Conservation (phyloP, 2,113 vertebrate species). For the Athene cunicularia region DNA sequence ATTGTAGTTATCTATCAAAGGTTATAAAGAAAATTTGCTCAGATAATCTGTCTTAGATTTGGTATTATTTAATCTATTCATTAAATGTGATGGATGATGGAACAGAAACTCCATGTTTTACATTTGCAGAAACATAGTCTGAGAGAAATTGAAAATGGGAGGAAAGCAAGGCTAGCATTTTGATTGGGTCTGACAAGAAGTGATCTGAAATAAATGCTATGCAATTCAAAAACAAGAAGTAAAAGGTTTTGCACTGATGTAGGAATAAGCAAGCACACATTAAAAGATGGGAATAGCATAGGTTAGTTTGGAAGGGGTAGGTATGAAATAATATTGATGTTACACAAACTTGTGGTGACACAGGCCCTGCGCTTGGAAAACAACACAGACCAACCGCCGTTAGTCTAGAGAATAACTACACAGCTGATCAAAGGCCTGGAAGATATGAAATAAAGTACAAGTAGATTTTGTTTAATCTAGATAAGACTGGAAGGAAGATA, state of each 20-base stretch:
- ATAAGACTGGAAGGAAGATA: neutral
- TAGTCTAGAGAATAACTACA: neutral
- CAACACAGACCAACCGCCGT: neutral
- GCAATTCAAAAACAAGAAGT: neutral
- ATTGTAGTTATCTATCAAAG: neutral
- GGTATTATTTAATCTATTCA: neutral
- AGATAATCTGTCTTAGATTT: neutral
- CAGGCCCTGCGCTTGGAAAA: neutral
- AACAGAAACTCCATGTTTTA: neutral
- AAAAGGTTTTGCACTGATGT: neutral
- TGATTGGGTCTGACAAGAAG: neutral
- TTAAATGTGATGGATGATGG: neutral
- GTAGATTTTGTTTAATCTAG: neutral
- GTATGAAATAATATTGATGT: neutral
- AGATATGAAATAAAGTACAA: neutral
- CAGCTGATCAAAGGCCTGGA: neutral
- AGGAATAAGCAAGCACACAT: neutral
- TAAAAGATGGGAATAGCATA: neutral
- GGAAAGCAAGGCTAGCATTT: neutral
- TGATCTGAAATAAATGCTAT: neutral
- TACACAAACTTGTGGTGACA: neutral
- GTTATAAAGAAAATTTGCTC: neutral
- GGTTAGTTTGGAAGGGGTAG: neutral
- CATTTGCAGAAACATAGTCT: neutral
- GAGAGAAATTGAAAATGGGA: neutral